Conservation (phyloP, 1,140 invertebrate species). For the Hylaeus anthracinus region DNA sequence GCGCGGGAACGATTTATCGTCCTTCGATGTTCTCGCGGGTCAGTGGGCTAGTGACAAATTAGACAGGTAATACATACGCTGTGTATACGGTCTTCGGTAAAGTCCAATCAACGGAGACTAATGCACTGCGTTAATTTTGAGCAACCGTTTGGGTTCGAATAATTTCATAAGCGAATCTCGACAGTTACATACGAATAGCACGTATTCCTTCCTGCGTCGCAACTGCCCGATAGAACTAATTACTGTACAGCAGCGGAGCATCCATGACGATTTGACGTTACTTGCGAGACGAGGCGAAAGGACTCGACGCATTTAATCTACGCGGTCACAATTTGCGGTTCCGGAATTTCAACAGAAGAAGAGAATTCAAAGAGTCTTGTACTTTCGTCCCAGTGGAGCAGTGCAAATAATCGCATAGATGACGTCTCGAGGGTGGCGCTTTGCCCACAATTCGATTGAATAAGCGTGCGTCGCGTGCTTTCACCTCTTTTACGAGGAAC, state of each 20-base stretch:
- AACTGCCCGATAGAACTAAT: too few relatives aligned
- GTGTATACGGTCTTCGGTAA: not conserved
- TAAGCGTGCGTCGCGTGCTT: not conserved
- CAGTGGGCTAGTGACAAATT: not conserved
- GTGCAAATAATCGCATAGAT: slow-evolving; percentile 7
- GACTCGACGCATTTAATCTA: too few relatives aligned
- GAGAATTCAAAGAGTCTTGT: not conserved
- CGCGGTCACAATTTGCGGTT: not conserved
- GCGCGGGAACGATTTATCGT: slow-evolving; percentile 4
- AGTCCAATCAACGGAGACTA: not conserved
- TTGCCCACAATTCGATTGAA: slow-evolving; percentile 9
- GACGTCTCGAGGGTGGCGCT: not conserved
- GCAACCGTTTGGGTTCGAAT: not conserved
- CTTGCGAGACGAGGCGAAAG: too few relatives aligned
- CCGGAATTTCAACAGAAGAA: not conserved
- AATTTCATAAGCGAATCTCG: not conserved
- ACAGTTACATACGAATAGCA: too few relatives aligned
- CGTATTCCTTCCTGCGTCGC: too few relatives aligned
- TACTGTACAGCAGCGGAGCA: too few relatives aligned
- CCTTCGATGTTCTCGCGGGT: not conserved
- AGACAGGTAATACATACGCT: too few relatives aligned
- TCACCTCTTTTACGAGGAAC: slow-evolving; percentile 31
- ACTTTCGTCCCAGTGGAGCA: not conserved
- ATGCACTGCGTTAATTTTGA: not conserved
- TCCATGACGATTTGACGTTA: too few relatives aligned